A percentile compares a stretch with the other conserved stretches of the same genome.
Evolutionary conservation across 2,888 invertebrate species (phyloP).

Genomic region (Drosophila ezoana): DNA sequence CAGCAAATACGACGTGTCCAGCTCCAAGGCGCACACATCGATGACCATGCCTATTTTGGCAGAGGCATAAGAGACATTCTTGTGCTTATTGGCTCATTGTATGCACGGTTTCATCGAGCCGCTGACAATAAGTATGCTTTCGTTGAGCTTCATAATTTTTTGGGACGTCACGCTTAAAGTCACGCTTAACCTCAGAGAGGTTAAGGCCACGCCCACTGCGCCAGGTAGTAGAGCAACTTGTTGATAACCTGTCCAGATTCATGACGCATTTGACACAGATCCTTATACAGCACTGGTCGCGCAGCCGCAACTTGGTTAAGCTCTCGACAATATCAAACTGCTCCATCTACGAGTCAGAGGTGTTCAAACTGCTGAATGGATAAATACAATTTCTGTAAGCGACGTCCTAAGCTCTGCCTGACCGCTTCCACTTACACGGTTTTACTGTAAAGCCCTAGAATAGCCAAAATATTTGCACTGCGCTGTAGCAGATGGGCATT

Average conservation of each 20-base stretch:
- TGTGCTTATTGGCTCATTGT: neutral
- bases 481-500: neutral
- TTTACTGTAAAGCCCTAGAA: neutral
- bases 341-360: neutral
- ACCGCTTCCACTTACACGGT: neutral
- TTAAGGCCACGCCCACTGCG: neutral
- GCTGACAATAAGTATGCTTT: constrained; percentile 9
- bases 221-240: neutral
- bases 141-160: neutral
- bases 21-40: constrained; percentile 16
- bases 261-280: neutral
- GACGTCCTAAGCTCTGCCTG: neutral
- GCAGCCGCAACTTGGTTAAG: neutral
- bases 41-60: constrained; percentile 1
- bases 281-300: neutral
- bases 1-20: neutral
- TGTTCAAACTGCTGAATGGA: neutral
- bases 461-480: too few relatives aligned
- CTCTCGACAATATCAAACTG: neutral
- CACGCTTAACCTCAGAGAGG: neutral
- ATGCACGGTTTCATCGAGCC: neutral
- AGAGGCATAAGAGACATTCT: neutral
- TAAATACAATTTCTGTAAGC: neutral
- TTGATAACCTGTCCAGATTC: neutral
- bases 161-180: neutral